Percentiles rank a stretch among this genome's conserved stretches.
Evolutionary conservation across 2,888 invertebrate genomes (phyloP).

Genomic region (Nematopogon swammerdamellus): DNA sequence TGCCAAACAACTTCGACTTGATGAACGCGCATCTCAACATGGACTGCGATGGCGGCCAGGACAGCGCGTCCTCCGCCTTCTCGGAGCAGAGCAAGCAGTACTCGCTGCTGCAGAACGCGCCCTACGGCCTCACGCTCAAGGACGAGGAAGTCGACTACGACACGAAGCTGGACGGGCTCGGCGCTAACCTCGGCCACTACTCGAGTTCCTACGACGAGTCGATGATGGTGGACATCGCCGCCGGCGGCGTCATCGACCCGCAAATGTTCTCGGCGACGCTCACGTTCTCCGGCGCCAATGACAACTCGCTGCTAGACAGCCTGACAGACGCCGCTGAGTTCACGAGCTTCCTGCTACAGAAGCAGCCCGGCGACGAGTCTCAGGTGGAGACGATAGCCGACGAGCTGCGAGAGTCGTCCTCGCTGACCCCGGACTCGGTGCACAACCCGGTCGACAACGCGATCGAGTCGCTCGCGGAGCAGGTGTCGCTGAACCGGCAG

Average conservation of each 20-base stretch:
- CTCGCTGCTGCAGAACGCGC: constrained; percentile 77
- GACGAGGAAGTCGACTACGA: constrained; percentile 81
- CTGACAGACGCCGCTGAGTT: constrained; percentile 79
- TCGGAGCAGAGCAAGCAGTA: constrained; percentile 67
- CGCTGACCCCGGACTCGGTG: constrained; percentile 65
- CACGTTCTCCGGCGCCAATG: constrained; percentile 75
- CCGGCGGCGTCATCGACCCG: constrained; percentile 72
- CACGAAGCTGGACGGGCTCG: constrained; percentile 70
- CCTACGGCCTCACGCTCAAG: constrained; percentile 75
- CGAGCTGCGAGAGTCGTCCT: constrained; percentile 69
- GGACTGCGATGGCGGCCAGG: constrained; percentile 74
- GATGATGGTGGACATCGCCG: constrained; percentile 82
- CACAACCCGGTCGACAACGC: constrained; percentile 62
- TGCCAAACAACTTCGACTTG: constrained; percentile 64
- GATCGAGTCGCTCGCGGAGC: constrained; percentile 74
- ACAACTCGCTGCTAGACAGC: constrained; percentile 72
- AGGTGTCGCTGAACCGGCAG: constrained; percentile 61
- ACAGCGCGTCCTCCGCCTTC: constrained; percentile 29
- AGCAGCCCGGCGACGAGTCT: constrained; percentile 52
- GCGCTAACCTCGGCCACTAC: constrained; percentile 51
- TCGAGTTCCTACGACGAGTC: constrained; percentile 70
- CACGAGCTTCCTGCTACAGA: constrained; percentile 68
- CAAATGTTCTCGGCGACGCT: constrained; percentile 79
- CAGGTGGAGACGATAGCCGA: constrained; percentile 66
- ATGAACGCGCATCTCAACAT: constrained; percentile 68